phyloP scores from a whole-genome alignment of 2,797 vertebrate genomes.

The Loriculus beryllinus region DNA sequence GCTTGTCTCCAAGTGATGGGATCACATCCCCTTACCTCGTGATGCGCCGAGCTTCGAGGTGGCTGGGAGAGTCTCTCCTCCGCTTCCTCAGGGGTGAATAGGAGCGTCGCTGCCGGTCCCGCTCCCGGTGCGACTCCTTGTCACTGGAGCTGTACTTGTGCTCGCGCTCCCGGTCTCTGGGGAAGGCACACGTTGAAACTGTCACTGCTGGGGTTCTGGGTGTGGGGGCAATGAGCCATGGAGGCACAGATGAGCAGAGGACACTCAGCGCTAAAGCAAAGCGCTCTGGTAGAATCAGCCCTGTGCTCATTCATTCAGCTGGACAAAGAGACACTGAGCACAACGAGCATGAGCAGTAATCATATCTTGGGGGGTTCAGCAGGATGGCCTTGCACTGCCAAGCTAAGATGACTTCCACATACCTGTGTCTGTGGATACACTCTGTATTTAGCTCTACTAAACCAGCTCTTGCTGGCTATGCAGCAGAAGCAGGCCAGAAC shows the following conservation, averaged over 20 bases:
- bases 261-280: background rate
- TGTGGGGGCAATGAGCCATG: rapidly evolving
- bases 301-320: background rate
- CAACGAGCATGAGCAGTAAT: background rate
- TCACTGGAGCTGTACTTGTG: slow-evolving; percentile 78
- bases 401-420: background rate
- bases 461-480: background rate
- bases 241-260: background rate
- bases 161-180: slow-evolving; percentile 73
- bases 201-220: background rate
- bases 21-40: slow-evolving; percentile 81
- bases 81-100: slow-evolving; percentile 94
- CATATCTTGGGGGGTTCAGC: background rate
- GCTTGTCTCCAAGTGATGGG: background rate
- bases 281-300: background rate
- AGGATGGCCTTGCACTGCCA: background rate
- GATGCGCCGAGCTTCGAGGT: slow-evolving; percentile 94
- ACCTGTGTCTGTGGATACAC: background rate
- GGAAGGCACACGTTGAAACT: background rate
- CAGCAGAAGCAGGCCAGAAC: background rate
- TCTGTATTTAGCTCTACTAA: background rate
- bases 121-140: slow-evolving; percentile 76
- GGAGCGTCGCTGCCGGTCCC: slow-evolving; percentile 76
- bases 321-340: background rate
- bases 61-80: slow-evolving; percentile 95